Evolutionary conservation across 2,797 vertebrate genomes (phyloP).

Genomic region (Myotis pilosus): DNA sequence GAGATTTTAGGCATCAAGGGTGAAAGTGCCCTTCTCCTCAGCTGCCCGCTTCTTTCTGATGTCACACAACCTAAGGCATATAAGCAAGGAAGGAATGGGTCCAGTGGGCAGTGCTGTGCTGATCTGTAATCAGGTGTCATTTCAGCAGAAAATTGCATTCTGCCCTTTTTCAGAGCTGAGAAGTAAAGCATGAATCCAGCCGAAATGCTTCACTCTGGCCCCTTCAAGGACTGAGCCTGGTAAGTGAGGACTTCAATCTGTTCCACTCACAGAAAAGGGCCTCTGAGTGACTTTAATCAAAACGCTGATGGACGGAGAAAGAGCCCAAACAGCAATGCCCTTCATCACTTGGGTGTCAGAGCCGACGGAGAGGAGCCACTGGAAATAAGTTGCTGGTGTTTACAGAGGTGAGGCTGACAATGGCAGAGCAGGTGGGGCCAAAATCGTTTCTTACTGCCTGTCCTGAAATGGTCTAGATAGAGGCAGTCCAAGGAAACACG

Average conservation of each 20-base stretch:
- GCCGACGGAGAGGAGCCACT: slow-evolving; percentile 22
- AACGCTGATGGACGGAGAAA: slow-evolving; percentile 57
- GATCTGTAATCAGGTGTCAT: slow-evolving; percentile 57
- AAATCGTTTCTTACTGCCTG: background rate
- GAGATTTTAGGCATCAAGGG: slow-evolving; percentile 16
- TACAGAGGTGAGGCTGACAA: background rate
- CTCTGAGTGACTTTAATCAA: slow-evolving; percentile 65
- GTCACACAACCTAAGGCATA: background rate
- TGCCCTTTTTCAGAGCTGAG: slow-evolving; percentile 26
- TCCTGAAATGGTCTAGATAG: background rate
- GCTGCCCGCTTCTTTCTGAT: slow-evolving; percentile 46
- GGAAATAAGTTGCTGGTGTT: slow-evolving; percentile 4
- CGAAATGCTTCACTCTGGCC: slow-evolving; percentile 47
- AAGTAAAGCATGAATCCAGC: slow-evolving; percentile 27
- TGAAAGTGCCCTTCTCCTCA: slow-evolving; percentile 45
- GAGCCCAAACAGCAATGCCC: slow-evolving; percentile 1
- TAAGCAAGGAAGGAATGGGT: slow-evolving; percentile 33
- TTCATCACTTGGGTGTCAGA: slow-evolving; percentile 52
- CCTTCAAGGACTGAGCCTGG: slow-evolving; percentile 24
- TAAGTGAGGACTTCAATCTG: slow-evolving; percentile 54
- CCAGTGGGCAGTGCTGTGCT: background rate
- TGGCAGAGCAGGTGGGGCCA: background rate
- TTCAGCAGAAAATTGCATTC: slow-evolving; percentile 69
- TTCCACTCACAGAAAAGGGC: slow-evolving; percentile 37
- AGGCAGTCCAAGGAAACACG: background rate